Base-by-base conservation (phyloP, 1,140 invertebrate genomes). In the Bombus consobrinus region DNA sequence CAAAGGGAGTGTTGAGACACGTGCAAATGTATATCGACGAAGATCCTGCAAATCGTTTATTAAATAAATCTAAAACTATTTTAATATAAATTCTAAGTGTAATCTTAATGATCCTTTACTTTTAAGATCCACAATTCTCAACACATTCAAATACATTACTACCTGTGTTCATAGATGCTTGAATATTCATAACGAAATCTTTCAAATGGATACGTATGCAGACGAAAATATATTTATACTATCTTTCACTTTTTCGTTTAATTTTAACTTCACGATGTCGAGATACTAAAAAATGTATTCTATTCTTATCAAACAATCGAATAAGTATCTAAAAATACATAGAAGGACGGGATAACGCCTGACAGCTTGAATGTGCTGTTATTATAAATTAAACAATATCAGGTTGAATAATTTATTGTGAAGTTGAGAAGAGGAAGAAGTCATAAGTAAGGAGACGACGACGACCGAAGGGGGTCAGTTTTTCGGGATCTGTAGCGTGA, bases 401-500 rank as follows among this genome's bases (percentile, higher is more conserved):
- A 15, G 4, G 59, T 41, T 4, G 81, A 39, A 57, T 78, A 57
- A 83, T 78, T 69, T 78, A 64, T 69, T 25, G 18, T 12, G n/a
- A 13, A n/a, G 57, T 43, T 9, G 62, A 5, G 80, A 53, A 4
- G 9, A 53, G 15, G 72, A 57, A 62, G 8, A 57, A 6, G 22
- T 12, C 15, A 22, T 22, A 37, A 8, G 77, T 47, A 73, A 64
- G 75, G 32, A 64, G 53, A 39, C 53, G 76, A 5, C 66, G 39
- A 18, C 41, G 59, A 84, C 57, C 85, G 73, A 90, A 85, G 87
- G 89, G 92, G 91, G 87, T 92, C 89, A 92, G 86, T 88, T 92
- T 94, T 93, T 91, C 88, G 87, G 88, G 57, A 90, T 89, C 84
- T 78, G 87, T 92, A 91, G 90, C 91, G 91, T 93, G 91, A 94